phyloP scores from a whole-genome alignment of 2,797 vertebrate species.

The Acanthis flammea region DNA sequence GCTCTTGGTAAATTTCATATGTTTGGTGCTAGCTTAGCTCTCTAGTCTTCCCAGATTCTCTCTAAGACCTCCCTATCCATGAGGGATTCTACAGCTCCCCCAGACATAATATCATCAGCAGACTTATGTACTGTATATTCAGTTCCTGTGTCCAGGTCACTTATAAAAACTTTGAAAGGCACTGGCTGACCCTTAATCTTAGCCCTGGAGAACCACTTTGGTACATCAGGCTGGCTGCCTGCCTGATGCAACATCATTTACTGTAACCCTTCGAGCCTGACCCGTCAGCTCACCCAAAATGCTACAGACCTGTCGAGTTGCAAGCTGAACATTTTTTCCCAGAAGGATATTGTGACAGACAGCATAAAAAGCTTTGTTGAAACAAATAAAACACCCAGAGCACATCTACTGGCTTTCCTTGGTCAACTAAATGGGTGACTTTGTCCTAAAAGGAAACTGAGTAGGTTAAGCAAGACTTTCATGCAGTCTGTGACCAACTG shows the following conservation, averaged over 20 bases:
- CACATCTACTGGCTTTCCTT: not conserved
- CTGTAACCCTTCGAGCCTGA: not conserved
- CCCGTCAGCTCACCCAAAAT: fast-evolving
- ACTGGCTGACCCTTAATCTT: not conserved
- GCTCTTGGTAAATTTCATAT: not conserved
- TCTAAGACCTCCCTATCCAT: not conserved
- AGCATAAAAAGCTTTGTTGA: not conserved
- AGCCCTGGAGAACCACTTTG: not conserved
- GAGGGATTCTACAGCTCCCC: not conserved
- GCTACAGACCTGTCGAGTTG: not conserved
- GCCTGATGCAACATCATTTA: not conserved
- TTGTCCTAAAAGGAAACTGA: not conserved
- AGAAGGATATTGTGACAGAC: not conserved
- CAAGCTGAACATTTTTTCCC: not conserved
- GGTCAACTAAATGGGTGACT: not conserved
- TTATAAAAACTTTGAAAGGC: not conserved
- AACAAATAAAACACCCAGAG: fast-evolving
- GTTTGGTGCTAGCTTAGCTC: not conserved
- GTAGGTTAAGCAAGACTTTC: not conserved
- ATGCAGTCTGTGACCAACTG: not conserved
- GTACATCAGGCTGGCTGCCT: not conserved
- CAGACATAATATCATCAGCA: not conserved
- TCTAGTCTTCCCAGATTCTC: not conserved
- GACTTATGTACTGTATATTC: not conserved
- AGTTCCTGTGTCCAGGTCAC: not conserved